phyloP scores from a whole-genome alignment of 2,888 invertebrate genomes.

The Pecten maximus region DNA sequence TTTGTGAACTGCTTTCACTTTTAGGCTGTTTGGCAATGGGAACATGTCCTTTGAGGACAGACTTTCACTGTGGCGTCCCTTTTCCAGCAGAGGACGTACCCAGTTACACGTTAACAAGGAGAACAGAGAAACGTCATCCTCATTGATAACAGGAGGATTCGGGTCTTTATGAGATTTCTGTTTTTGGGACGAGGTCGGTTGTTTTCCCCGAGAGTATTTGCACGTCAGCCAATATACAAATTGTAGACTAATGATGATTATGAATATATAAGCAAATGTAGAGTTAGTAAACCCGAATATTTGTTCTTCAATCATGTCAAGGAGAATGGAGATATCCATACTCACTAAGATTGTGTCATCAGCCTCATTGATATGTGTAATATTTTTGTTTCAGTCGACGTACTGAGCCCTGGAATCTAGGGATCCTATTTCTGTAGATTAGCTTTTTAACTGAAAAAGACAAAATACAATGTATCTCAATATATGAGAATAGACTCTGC shows the following conservation, averaged over 20 bases:
- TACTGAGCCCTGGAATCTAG: neutral
- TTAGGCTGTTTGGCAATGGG: neutral
- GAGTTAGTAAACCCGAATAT: neutral
- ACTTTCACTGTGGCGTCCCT: neutral
- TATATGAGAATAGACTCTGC: too few species aligned
- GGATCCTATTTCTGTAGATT: too few species aligned
- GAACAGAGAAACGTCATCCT: neutral
- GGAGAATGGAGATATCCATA: neutral
- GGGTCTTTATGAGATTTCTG: neutral
- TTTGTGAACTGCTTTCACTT: neutral
- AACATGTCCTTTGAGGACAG: constrained; percentile 4
- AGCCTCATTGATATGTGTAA: neutral
- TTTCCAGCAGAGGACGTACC: neutral
- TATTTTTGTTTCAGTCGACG: neutral
- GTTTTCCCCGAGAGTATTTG: neutral
- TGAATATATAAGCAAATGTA: neutral
- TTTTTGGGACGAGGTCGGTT: neutral
- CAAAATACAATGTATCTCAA: too few species aligned
- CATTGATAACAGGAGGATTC: neutral
- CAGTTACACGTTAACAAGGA: neutral
- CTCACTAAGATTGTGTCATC: neutral
- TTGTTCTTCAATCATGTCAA: neutral
- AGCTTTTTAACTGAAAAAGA: too few species aligned
- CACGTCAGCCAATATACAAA: neutral
- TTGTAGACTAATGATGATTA: neutral